Evolutionary conservation across 1,140 invertebrate genomes (phyloP).

Genomic region (Penaeus indicus): DNA sequence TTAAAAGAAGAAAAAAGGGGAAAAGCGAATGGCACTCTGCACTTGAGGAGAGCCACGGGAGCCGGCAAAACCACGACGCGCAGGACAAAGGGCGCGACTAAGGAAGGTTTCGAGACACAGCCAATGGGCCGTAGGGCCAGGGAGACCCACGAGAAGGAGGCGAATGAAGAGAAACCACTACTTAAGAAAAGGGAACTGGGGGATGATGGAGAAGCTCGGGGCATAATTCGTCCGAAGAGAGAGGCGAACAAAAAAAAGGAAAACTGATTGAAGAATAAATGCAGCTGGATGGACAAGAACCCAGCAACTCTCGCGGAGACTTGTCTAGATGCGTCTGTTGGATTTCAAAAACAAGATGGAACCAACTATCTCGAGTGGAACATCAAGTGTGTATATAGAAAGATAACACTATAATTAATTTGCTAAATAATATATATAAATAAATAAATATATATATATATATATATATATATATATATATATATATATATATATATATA

Average conservation of each 20-base stretch:
- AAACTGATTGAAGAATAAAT: background rate
- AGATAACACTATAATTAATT: too few relatives aligned
- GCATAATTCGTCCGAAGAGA: background rate
- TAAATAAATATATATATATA: slow-evolving; percentile 13
- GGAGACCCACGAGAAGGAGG: background rate
- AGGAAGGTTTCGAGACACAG: too few relatives aligned
- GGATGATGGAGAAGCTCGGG: background rate
- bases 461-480: slow-evolving; percentile 30
- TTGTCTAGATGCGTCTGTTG: too few relatives aligned
- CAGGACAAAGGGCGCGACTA: too few relatives aligned
- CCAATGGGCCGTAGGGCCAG: too few relatives aligned
- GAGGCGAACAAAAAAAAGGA: background rate
- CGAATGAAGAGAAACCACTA: background rate
- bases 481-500: slow-evolving; percentile 30
- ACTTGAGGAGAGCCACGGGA: too few relatives aligned
- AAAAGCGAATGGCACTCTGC: background rate
- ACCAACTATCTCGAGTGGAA: too few relatives aligned
- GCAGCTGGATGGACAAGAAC: too few relatives aligned
- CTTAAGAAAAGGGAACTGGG: background rate
- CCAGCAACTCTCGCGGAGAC: too few relatives aligned
- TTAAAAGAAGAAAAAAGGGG: background rate
- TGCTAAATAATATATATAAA: background rate
- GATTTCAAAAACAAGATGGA: too few relatives aligned
- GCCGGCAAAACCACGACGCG: too few relatives aligned
- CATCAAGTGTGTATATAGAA: too few relatives aligned